Evolutionary conservation across 1,140 invertebrate species (phyloP).

Genomic region (Trypoxylus dichotomus): DNA sequence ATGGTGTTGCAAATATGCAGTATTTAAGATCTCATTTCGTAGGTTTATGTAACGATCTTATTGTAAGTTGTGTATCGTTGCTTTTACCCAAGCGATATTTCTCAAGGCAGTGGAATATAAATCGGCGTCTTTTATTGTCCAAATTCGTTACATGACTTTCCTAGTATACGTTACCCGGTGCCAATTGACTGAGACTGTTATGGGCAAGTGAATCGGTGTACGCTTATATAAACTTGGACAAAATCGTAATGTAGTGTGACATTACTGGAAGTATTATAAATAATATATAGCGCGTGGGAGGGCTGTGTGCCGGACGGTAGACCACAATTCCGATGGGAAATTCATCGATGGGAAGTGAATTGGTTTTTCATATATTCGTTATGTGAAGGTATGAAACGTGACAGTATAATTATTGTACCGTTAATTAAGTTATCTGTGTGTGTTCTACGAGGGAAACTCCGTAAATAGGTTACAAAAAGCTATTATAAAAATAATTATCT

Average conservation of each 20-base stretch:
- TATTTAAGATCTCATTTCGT: no score
- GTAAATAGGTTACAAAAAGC: no score
- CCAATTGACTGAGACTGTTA: background rate
- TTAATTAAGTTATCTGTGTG: background rate
- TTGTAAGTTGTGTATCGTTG: no score
- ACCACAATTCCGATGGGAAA: background rate
- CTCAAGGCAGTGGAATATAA: background rate
- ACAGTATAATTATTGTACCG: background rate
- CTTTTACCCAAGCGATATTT: no score
- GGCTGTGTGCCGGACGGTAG: background rate
- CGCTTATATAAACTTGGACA: background rate
- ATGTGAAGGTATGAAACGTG: background rate
- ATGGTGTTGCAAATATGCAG: no score
- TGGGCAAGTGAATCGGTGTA: background rate
- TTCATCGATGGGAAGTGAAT: slow-evolving; percentile 13
- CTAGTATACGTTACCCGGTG: background rate
- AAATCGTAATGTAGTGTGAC: background rate
- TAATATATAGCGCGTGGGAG: background rate
- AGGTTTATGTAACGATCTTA: no score
- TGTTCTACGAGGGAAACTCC: no score
- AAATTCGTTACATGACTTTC: background rate
- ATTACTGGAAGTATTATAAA: slow-evolving; percentile 16
- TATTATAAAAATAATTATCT: no score
- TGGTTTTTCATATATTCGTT: background rate
- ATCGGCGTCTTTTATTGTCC: background rate